Conservation (phyloP, 2,888 invertebrate species). For the Phyllotreta cruciferae region DNA sequence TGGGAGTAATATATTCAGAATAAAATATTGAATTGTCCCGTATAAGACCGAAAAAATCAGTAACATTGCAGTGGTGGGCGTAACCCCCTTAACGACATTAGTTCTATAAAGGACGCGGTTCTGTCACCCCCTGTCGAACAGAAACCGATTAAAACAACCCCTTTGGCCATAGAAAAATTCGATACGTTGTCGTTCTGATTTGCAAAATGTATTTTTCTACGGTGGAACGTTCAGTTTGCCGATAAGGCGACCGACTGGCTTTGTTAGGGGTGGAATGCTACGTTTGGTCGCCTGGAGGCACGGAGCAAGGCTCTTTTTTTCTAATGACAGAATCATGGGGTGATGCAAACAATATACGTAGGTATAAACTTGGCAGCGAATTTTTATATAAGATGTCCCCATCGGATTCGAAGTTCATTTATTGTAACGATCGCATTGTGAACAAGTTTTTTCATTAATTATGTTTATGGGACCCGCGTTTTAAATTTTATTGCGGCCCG, state of each 20-base stretch:
- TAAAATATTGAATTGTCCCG: neutral
- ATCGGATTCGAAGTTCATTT: conserved; percentile 41
- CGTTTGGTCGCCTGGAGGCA: conserved; percentile 43
- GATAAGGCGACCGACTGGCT: conserved; percentile 43
- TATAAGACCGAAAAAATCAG: conserved; percentile 36
- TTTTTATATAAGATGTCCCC: conserved; percentile 46
- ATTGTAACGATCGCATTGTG: conserved; percentile 35
- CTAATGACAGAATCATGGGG: conserved; percentile 60
- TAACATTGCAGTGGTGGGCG: conserved; percentile 58
- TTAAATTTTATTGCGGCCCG: conserved; percentile 27
- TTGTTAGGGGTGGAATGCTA: conserved; percentile 40
- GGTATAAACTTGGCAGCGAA: conserved; percentile 49
- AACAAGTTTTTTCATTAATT: conserved; percentile 38
- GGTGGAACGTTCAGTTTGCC: conserved; percentile 46
- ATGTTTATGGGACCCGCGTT: conserved; percentile 33
- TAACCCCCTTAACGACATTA: conserved; percentile 58
- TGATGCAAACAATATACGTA: conserved; percentile 52
- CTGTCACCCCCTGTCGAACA: conserved; percentile 54
- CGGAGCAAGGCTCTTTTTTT: conserved; percentile 51
- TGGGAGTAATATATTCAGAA: neutral
- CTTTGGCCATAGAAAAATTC: conserved; percentile 58
- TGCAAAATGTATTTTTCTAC: conserved; percentile 56
- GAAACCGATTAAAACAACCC: conserved; percentile 62
- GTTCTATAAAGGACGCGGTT: conserved; percentile 53
- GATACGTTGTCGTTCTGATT: conserved; percentile 61